phyloP scores from a whole-genome alignment of 2,888 invertebrate species.

The Cephonodes hylas region DNA sequence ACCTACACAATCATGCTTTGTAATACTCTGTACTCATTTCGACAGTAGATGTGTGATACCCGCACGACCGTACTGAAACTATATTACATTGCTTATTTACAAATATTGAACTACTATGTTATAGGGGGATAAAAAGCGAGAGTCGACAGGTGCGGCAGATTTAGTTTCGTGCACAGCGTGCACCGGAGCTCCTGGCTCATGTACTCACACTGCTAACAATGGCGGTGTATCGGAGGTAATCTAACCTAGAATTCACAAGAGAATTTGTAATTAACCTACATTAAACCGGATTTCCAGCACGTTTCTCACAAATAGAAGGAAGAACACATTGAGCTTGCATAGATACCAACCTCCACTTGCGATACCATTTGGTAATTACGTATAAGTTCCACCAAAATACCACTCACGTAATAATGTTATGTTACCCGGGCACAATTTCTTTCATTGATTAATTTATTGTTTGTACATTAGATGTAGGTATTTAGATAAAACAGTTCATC shows the following conservation, averaged over 20 bases:
- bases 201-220: conserved; percentile 93
- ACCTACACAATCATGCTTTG: neutral
- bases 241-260: conserved; percentile 14
- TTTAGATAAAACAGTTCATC: neutral
- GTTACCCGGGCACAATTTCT: neutral
- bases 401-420: neutral
- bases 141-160: conserved; percentile 89
- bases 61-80: neutral
- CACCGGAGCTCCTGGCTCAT: conserved; percentile 87
- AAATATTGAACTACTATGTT: conserved; percentile 14
- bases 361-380: neutral
- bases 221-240: conserved; percentile 93
- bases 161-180: conserved; percentile 92
- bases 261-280: conserved; percentile 30
- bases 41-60: neutral
- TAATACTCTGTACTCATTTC: neutral
- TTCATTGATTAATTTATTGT: neutral
- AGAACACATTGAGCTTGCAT: conserved; percentile 9
- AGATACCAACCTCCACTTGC: conserved; percentile 4
- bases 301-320: neutral
- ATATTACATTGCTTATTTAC: neutral
- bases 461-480: neutral
- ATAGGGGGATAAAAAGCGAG: conserved; percentile 92
- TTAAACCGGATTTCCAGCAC: conserved; percentile 12
- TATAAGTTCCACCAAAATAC: neutral